Base-by-base conservation (phyloP, 2,888 invertebrate genomes). In the Schrankia costaestrigalis region DNA sequence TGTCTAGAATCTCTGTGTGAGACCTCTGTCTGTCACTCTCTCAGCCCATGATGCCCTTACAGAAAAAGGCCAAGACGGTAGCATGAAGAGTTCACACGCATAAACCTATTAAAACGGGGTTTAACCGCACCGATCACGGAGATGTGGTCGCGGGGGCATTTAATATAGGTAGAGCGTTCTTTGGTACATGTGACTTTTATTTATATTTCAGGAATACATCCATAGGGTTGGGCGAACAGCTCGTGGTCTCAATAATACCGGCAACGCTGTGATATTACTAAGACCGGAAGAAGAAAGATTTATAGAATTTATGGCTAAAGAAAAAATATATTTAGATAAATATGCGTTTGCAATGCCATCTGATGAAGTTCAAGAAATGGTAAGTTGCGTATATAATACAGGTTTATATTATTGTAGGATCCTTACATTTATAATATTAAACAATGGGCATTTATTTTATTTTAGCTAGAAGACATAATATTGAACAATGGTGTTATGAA, bases 211-310 rank as follows among this genome's bases (percentile, higher is more conserved):
- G 92, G 99, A 99, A 89, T 99, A 99, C 71, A 99, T 99, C 65
- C 99, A 99, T 85, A 91, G 98, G 60, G 98, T 99, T 11, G 99
- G 99, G 10, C 91, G 99, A 63, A 99, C 99, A 7, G 99, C 99
- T 2, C 91, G 99, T 56, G 99, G 99, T 8, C 92, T 95, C 54
- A 96, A 96, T 27, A 94, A 93, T 30, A 93, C 91, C 35, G 99
- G 99, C 0, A 94, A 96, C 78, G 99, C 98, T 0, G 90, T 99
- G n/a, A 90, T 99, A 27, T 92, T 99, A 62, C 81, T 99, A 15
- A 89, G 97, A 33, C 97, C 98, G 0, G 96, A 98, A 71, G 99
- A 99, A 79, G 88, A 97, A 31, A 95, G 94, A 1, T 99, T 99
- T 72, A 89, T 99, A 26, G 90, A 94, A 5, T 98, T 94, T 74